Base-by-base conservation (phyloP, 2,113 vertebrate species). In the Oryzias curvinotus region DNA sequence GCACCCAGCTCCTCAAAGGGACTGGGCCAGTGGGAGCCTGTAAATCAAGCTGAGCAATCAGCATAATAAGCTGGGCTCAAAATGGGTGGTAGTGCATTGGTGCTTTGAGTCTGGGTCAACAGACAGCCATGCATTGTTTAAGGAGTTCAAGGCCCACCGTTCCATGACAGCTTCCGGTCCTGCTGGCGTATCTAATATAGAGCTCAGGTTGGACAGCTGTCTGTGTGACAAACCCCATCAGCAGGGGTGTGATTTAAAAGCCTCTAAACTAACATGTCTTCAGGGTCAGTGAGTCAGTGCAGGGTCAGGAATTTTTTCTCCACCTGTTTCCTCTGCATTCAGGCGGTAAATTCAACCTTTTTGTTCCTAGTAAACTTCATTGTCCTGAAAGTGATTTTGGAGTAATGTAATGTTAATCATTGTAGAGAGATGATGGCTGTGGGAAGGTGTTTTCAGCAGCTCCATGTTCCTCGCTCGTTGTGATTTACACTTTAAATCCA, bases 211-310 rank as follows among this genome's bases (percentile, higher is more conserved):
- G 60, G 74, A 71, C 71, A 63, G 73, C 60, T 65, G 78, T 52
- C 79, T 50, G 54, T 0, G 25, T 68, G 64, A 71, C 50, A 52
- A 43, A 62, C 78, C 69, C 36, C 64, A 54, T 64, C 46, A 14
- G 54, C 13, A 36, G 43, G 18, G 74, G 60, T 50, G 62, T 85
- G 82, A 86, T 89, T 78, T 75, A 85, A 76, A 69, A 78, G 68
- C 66, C 68, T 42, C 58, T 74, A 71, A 84, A 73, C 67, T 67
- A 73, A 83, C 74, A 75, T 26, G 28, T 78, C 74, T 66, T 82
- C 85, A 86, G 88, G 86, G 85, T 88, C 86, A 81, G 58, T 65
- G 69, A 83, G 82, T 87, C 78, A 81, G 80, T 71, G 55, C 80
- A 81, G 85, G 85, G 86, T 83, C 79, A 61, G 68, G 55, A 62